A percentile compares a stretch with the other conserved stretches of the same genome.
Conservation (phyloP, 2,113 vertebrate genomes). For the Entomyzon cyanotis region DNA sequence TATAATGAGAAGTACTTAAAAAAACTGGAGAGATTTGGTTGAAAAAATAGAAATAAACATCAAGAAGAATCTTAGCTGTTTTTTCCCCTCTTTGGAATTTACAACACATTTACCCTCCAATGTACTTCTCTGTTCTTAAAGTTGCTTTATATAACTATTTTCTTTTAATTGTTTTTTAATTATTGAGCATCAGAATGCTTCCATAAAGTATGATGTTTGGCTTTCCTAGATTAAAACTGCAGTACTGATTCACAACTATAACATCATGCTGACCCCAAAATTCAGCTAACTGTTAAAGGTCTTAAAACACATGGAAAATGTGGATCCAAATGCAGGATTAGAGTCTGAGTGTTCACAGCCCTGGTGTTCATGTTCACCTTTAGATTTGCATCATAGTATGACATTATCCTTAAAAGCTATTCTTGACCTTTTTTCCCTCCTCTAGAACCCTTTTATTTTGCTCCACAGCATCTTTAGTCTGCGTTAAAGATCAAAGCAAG, state of each 20-base stretch:
- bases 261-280: neutral
- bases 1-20: neutral
- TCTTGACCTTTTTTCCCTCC: neutral
- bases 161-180: neutral
- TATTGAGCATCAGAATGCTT: neutral
- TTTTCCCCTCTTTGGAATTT: neutral
- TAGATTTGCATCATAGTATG: neutral
- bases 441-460: slow-evolving; percentile 49
- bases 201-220: neutral
- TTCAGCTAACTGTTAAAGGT: neutral
- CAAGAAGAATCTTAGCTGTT: neutral
- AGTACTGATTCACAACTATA: neutral
- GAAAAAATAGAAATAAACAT: neutral
- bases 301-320: neutral
- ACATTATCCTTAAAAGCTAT: slow-evolving; percentile 14
- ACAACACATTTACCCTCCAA: neutral
- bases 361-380: neutral
- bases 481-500: slow-evolving; percentile 50
- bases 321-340: neutral
- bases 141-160: neutral
- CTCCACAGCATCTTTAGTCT: slow-evolving; percentile 20
- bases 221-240: neutral
- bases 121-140: neutral
- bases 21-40: neutral
- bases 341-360: neutral